Evolutionary conservation across 2,888 invertebrate species (phyloP).

Genomic region (Drosophila kuntzei): DNA sequence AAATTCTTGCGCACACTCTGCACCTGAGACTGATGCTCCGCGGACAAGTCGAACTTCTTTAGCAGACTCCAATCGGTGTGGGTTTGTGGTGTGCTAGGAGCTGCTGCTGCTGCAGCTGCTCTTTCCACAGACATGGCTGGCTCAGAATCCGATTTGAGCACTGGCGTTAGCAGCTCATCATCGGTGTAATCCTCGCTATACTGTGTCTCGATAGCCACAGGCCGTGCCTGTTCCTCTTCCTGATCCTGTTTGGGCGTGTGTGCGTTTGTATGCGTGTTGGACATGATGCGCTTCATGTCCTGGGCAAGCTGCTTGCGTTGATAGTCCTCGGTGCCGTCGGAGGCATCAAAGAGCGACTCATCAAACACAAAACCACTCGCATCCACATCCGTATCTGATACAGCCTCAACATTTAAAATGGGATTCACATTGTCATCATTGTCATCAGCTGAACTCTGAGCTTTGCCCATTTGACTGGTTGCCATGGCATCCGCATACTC

Average conservation of each 20-base stretch:
- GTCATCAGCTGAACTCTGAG: conserved; percentile 18
- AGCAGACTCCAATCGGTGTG: conserved; percentile 83
- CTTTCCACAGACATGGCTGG: conserved; percentile 5
- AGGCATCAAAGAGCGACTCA: conserved; percentile 74
- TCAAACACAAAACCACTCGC: conserved; percentile 69
- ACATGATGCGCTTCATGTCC: conserved; percentile 85
- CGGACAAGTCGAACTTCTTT: conserved; percentile 80
- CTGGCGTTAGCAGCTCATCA: conserved; percentile 69
- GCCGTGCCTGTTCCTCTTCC: background rate
- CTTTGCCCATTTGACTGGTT: conserved; percentile 44
- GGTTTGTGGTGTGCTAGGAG: conserved; percentile 68
- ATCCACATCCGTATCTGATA: conserved; percentile 23
- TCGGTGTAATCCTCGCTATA: conserved; percentile 58
- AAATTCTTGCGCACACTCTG: conserved; percentile 83
- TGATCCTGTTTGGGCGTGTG: conserved; percentile 16
- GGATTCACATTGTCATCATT: conserved; percentile 11
- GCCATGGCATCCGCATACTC: conserved; percentile 62
- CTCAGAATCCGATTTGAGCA: conserved; percentile 39
- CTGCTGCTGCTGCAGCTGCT: background rate
- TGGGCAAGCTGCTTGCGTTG: conserved; percentile 84
- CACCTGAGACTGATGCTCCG: conserved; percentile 74
- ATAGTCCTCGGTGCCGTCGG: conserved; percentile 80
- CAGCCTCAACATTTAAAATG: background rate
- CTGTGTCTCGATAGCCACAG: conserved; percentile 15
- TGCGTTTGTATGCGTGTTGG: conserved; percentile 73